Base-by-base conservation (phyloP, 2,888 invertebrate genomes). In the Petrolisthes cinctipes region DNA sequence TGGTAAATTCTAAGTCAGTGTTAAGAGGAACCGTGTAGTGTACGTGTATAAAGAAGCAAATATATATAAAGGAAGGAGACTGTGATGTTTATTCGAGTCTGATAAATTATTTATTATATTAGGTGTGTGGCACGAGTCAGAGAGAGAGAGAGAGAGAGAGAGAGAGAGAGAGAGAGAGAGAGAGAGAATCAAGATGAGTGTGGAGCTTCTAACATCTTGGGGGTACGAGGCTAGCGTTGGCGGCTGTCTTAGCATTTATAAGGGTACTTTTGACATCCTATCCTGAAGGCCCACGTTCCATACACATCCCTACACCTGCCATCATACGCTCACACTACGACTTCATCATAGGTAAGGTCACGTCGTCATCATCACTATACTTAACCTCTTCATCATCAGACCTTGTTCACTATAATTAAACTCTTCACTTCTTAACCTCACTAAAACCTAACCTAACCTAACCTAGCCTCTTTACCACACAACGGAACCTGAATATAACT, bases 311-410 rank as follows among this genome's bases (percentile, higher is more conserved):
- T 11, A 17, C 82, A 23, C 82, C 82, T 7, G n/a, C 14, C 17
- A 20, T 53, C 66, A 51, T 68, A 37, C n/a, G 20, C n/a, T n/a
- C 68, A 4, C 66, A 82, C 9, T 82, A 82, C 54, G 82, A 82
- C 61, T 82, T 82, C 68, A 68, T 82, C 37, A 82, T 82, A 57
- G 82, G 82, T 82, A 68, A 82, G 80, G 17, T 61, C 6, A 61
- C 37, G 37, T 37, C 37, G 37, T 37, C 37, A 37, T 37, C 37
- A 37, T 37, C 37, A 37, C 37, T 37, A 37, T 37, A 37, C 37
- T 37, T 37, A 37, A 37, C 37, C 37, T 37, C 37, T 37, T 37
- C 37, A 37, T 37, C 37, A 37, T 37, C 37, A 37, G 37, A 37
- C 37, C 37, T 37, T 37, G 37, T 37, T 37, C 37, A 37, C 37